Percentiles rank a stretch among this genome's conserved stretches.
Conservation (phyloP, 2,888 invertebrate species). For the Galeruca laticollis region DNA sequence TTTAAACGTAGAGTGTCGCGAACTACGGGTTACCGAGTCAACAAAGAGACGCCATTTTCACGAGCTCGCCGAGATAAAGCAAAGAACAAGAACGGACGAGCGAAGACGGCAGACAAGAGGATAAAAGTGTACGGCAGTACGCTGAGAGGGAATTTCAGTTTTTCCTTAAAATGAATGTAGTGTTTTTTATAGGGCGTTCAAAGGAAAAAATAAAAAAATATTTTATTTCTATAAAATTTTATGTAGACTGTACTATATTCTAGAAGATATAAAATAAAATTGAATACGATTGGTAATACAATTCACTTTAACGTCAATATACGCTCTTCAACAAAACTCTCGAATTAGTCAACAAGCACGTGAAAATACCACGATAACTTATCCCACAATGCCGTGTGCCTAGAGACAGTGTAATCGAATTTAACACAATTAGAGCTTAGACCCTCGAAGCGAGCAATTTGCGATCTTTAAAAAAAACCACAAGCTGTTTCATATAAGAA, state of each 20-base stretch:
- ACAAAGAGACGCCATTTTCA: slow-evolving; percentile 66
- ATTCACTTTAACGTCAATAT: too few species aligned
- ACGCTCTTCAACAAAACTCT: neutral
- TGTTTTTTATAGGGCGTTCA: too few species aligned
- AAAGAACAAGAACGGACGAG: slow-evolving; percentile 42
- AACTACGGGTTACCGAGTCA: slow-evolving; percentile 66
- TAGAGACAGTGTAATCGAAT: slow-evolving; percentile 29
- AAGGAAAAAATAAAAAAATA: neutral
- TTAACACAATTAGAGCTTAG: slow-evolving; percentile 37
- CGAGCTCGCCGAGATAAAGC: slow-evolving; percentile 51
- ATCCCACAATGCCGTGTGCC: slow-evolving; percentile 20
- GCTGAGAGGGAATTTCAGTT: slow-evolving; percentile 7
- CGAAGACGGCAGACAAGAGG: slow-evolving; percentile 13
- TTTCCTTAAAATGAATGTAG: too few species aligned
- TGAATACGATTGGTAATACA: too few species aligned
- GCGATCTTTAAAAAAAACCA: slow-evolving; percentile 44
- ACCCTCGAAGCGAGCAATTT: slow-evolving; percentile 39
- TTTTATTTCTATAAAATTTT: too few species aligned
- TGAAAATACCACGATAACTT: slow-evolving; percentile 18
- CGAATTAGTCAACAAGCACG: slow-evolving; percentile 1
- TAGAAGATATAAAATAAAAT: too few species aligned
- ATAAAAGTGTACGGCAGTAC: slow-evolving; percentile 10
- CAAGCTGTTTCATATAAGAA: slow-evolving; percentile 45
- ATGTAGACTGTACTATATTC: too few species aligned
- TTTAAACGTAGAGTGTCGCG: slow-evolving; percentile 67